phyloP scores from a whole-genome alignment of 2,113 vertebrate species.

The Pelodiscus sinensis region DNA sequence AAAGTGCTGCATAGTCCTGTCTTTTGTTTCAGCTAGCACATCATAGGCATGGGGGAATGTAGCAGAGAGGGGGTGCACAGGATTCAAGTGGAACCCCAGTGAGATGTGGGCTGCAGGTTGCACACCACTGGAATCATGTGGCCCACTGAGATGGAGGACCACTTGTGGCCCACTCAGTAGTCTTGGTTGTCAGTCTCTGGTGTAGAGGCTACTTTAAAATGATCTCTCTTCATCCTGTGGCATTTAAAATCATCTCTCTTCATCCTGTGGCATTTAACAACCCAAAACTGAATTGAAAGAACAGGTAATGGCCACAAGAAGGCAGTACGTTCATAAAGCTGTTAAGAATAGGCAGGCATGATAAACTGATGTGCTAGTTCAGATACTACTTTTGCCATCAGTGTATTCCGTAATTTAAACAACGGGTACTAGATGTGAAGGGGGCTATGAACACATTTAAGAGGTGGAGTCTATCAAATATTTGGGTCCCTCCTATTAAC shows the following conservation, averaged over 20 bases:
- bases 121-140: too few relatives aligned
- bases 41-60: too few relatives aligned
- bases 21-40: too few relatives aligned
- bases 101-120: too few relatives aligned
- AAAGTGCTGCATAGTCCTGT: too few relatives aligned
- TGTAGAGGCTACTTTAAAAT: neutral
- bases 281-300: neutral
- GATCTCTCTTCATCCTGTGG: neutral
- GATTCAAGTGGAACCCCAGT: too few relatives aligned
- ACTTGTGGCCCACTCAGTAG: too few relatives aligned
- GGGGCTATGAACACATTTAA: neutral
- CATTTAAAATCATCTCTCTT: neutral
- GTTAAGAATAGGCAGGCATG: neutral
- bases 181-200: too few relatives aligned
- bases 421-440: neutral
- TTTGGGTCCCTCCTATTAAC: neutral
- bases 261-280: neutral
- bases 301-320: neutral
- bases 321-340: neutral
- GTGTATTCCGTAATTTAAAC: neutral
- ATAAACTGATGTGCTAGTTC: neutral
- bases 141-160: too few relatives aligned
- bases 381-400: neutral
- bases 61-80: too few relatives aligned
- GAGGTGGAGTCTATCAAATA: neutral